Conservation (phyloP, 2,888 invertebrate genomes). For the Meganola albula region DNA sequence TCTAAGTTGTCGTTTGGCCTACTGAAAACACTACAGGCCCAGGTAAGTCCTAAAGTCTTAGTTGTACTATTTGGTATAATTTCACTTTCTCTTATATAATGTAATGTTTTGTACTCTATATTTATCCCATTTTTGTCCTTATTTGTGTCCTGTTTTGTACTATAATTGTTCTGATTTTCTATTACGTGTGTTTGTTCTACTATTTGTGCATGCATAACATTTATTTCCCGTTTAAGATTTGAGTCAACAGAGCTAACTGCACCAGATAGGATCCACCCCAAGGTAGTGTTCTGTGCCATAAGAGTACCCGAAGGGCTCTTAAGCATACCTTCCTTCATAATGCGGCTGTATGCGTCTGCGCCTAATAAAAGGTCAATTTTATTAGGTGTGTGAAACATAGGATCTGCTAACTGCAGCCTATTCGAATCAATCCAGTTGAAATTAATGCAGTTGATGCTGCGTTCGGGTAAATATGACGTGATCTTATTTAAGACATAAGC, state of each 20-base stretch:
- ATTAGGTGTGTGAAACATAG: no score
- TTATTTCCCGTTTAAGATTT: neutral
- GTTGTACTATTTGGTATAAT: constrained; percentile 1
- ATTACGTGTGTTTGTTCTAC: neutral
- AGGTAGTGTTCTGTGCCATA: constrained; percentile 13
- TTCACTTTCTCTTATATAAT: neutral
- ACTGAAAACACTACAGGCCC: constrained; percentile 4
- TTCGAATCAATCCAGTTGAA: no score
- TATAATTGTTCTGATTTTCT: neutral
- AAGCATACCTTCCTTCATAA: constrained; percentile 8
- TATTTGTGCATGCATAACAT: constrained; percentile 1
- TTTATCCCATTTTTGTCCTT: neutral
- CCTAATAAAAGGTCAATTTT: no score
- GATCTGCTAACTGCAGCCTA: no score
- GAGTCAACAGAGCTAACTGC: neutral
- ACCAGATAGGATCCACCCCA: constrained; percentile 22
- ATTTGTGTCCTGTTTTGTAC: neutral
- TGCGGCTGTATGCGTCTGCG: no score
- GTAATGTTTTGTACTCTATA: neutral
- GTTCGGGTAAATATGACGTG: no score
- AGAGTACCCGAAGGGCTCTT: constrained; percentile 4
- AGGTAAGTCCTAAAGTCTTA: constrained; percentile 6
- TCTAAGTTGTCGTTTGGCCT: constrained; percentile 4
- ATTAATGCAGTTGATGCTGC: no score
- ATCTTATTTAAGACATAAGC: no score